Evolutionary conservation across 2,113 vertebrate genomes (phyloP).

Genomic region (Microtus richardsoni): DNA sequence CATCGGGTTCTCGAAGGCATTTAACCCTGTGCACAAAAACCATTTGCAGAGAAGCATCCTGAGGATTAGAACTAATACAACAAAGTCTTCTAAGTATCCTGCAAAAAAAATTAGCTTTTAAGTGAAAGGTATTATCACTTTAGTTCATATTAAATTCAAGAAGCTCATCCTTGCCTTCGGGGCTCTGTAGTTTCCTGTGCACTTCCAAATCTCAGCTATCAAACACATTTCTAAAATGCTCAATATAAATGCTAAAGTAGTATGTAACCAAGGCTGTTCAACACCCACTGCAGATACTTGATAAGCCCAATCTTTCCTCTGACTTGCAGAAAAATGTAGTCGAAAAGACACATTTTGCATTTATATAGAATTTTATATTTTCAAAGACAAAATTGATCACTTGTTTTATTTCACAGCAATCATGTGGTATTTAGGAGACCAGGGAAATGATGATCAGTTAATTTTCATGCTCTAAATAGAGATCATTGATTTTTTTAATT

Average conservation of each 20-base stretch:
- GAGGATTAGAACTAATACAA: slow-evolving; percentile 54
- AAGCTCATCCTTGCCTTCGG: slow-evolving; percentile 59
- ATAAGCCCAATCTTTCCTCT: slow-evolving; percentile 44
- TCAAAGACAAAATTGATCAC: slow-evolving; percentile 37
- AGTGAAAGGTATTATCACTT: slow-evolving; percentile 67
- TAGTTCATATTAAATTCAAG: slow-evolving; percentile 70
- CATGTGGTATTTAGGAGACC: neutral
- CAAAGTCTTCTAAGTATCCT: slow-evolving; percentile 36
- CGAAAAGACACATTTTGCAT: slow-evolving; percentile 61
- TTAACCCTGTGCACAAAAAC: slow-evolving; percentile 57
- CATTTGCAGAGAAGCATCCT: slow-evolving; percentile 19
- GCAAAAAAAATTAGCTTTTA: slow-evolving; percentile 64
- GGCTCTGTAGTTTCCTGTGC: slow-evolving; percentile 52
- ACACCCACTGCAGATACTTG: slow-evolving; percentile 40
- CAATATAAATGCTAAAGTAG: slow-evolving; percentile 60
- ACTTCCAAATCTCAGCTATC: slow-evolving; percentile 69
- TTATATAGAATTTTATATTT: slow-evolving; percentile 48
- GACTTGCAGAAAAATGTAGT: slow-evolving; percentile 26
- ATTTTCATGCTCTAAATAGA: slow-evolving; percentile 41
- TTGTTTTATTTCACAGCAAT: neutral
- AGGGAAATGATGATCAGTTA: slow-evolving; percentile 35
- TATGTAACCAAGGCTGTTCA: slow-evolving; percentile 46
- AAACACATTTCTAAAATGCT: slow-evolving; percentile 68
- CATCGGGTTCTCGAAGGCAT: neutral
- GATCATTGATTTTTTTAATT: slow-evolving; percentile 39